Evolutionary conservation across 2,797 vertebrate genomes (phyloP).

Genomic region (Chelmon rostratus): DNA sequence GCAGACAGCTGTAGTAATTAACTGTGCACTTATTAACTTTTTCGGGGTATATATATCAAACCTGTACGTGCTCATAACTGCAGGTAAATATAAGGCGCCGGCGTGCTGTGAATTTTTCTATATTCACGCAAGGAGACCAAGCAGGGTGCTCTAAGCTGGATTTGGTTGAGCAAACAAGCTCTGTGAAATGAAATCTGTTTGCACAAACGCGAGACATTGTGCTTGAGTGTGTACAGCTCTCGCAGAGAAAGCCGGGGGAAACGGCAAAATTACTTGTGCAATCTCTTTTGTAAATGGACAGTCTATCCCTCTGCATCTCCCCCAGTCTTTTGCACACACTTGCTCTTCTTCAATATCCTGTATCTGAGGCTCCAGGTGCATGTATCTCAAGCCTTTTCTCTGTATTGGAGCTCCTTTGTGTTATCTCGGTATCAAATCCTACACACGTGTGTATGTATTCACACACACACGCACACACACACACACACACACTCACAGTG

Average conservation of each 20-base stretch:
- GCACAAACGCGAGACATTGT: constrained; percentile 63
- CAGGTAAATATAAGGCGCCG: constrained; percentile 43
- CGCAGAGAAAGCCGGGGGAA: constrained; percentile 23
- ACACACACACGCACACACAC: constrained; percentile 37
- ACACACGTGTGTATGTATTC: not conserved
- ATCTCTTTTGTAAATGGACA: constrained; percentile 65
- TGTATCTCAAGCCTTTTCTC: constrained; percentile 26
- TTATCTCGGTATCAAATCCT: constrained; percentile 45
- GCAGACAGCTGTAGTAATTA: constrained; percentile 12
- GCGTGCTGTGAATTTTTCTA: constrained; percentile 24
- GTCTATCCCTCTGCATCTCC: constrained; percentile 43
- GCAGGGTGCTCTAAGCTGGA: constrained; percentile 50
- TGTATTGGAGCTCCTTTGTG: constrained; percentile 26
- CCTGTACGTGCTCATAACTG: constrained; percentile 6
- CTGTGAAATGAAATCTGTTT: constrained; percentile 67
- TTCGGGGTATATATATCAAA: constrained; percentile 7
- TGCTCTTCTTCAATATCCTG: constrained; percentile 49
- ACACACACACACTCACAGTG: constrained; percentile 25
- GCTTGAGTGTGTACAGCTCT: constrained; percentile 41
- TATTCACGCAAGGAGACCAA: constrained; percentile 34
- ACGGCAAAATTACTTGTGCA: constrained; percentile 53
- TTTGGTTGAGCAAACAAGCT: constrained; percentile 65
- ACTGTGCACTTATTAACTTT: constrained; percentile 11
- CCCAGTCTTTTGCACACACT: constrained; percentile 30
- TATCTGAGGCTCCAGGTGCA: constrained; percentile 38